Evolutionary conservation across 2,113 vertebrate species (phyloP).

Genomic region (Gracilinanus agilis): DNA sequence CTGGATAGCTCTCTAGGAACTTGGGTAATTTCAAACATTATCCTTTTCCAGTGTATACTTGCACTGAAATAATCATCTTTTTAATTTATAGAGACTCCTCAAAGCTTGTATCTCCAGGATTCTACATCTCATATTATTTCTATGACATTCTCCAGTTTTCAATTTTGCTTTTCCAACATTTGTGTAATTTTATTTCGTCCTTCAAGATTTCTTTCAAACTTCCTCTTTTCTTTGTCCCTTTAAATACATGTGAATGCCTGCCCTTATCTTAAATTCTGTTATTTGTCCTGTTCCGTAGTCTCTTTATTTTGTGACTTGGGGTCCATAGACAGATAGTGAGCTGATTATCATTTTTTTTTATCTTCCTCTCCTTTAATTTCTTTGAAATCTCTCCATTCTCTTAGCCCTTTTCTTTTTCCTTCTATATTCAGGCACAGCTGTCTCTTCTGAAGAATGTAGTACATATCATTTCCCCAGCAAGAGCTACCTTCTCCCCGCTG

Average conservation of each 20-base stretch:
- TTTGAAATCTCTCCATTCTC: not conserved
- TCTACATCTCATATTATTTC: not conserved
- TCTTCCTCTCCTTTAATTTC: not conserved
- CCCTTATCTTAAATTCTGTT: not conserved
- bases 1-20: not conserved
- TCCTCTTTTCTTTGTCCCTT: not conserved
- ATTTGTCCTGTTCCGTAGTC: not conserved
- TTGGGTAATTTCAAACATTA: not conserved
- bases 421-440: not conserved
- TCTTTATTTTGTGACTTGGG: not conserved
- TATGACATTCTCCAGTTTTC: not conserved
- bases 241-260: not conserved
- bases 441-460: not conserved
- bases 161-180: not conserved
- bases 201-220: constrained; percentile 4
- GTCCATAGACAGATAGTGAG: not conserved
- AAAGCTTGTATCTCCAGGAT: not conserved
- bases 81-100: not conserved
- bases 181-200: not conserved
- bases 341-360: not conserved
- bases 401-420: not conserved
- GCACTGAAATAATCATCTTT: not conserved
- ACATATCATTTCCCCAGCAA: not conserved
- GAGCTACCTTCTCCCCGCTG: not conserved
- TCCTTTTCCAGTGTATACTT: not conserved